A percentile compares a stretch with the other conserved stretches of the same genome.
phyloP scores from a whole-genome alignment of 2,888 invertebrate genomes.

The Lamellibrachia columna region DNA sequence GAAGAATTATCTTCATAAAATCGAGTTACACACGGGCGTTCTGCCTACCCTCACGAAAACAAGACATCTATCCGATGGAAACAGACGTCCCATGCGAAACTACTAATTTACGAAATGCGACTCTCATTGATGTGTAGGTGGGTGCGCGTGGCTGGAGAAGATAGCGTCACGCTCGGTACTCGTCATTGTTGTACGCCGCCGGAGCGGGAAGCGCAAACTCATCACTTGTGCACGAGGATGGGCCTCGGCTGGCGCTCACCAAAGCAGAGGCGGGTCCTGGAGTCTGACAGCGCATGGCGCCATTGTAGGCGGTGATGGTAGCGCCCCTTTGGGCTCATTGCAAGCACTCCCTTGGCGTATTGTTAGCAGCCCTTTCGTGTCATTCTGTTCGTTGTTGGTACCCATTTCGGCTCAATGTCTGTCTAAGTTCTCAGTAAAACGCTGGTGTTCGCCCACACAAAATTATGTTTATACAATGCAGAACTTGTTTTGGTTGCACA shows the following conservation, averaged over 20 bases:
- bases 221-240: neutral
- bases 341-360: neutral
- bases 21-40: neutral
- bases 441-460: neutral
- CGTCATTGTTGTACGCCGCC: neutral
- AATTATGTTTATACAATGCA: neutral
- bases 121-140: neutral
- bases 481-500: neutral
- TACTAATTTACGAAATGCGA: slow-evolving; percentile 12
- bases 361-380: neutral
- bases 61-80: slow-evolving; percentile 5
- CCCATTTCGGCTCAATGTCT: neutral
- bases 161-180: neutral
- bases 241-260: neutral
- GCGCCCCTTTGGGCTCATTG: neutral
- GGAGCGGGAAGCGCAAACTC: neutral
- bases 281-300: neutral
- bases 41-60: neutral
- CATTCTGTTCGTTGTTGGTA: neutral
- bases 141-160: neutral
- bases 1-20: neutral
- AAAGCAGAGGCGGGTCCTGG: neutral
- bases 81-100: neutral
- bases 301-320: neutral
- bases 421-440: neutral